phyloP scores from a whole-genome alignment of 2,113 vertebrate species.

The Psittacara wagleri region DNA sequence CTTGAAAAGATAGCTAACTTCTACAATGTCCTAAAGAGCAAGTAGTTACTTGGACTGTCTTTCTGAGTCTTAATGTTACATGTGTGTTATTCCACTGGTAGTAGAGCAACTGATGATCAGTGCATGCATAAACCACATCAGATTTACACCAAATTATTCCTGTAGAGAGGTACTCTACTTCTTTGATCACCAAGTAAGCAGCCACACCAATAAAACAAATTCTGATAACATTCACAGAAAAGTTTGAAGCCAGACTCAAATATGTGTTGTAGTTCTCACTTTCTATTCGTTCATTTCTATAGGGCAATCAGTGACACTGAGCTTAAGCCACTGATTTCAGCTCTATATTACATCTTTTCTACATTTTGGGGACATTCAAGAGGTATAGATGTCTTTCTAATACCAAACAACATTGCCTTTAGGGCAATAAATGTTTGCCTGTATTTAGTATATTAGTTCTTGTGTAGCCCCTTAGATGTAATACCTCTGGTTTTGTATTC shows the following conservation, averaged over 20 bases:
- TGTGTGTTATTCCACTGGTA: accelerated
- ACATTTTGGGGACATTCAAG: neutral
- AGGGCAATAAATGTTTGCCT: neutral
- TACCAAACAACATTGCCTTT: neutral
- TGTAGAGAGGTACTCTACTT: neutral
- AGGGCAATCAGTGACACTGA: neutral
- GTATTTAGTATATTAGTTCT: neutral
- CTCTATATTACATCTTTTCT: neutral
- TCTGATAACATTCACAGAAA: neutral
- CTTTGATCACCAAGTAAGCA: neutral
- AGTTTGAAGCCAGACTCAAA: neutral
- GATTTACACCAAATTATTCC: neutral
- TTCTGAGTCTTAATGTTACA: neutral
- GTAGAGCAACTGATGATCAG: neutral
- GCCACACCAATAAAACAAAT: neutral
- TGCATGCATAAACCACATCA: neutral
- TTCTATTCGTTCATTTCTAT: neutral
- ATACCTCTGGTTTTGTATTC: neutral
- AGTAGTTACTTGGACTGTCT: neutral
- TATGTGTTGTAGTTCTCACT: neutral
- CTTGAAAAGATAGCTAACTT: neutral
- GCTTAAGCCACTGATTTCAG: neutral
- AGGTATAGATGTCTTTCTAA: neutral
- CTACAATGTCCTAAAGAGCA: neutral
- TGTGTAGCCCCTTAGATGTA: neutral